A percentile compares a stretch with the other conserved stretches of the same genome.
Conservation (phyloP, 1,140 invertebrate species). For the Drosophila novamexicana region DNA sequence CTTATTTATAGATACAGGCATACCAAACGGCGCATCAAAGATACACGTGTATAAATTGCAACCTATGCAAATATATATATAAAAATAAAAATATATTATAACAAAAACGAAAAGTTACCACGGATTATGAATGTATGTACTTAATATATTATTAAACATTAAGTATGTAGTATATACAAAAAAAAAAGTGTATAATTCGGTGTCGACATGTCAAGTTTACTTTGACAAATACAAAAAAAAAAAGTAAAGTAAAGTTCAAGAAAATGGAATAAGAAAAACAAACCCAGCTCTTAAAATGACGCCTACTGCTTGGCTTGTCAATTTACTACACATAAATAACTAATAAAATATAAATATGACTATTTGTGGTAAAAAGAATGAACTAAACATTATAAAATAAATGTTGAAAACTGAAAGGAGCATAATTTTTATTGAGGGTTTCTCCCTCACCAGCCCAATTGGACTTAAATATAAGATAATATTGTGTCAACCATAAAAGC, state of each 20-base stretch:
- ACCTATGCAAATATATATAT: conserved; percentile 55
- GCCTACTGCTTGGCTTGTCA: conserved; percentile 73
- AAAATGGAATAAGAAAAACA: conserved; percentile 37
- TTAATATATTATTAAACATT: conserved; percentile 51
- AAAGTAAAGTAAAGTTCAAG: conserved; percentile 9
- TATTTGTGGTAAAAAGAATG: conserved; percentile 78
- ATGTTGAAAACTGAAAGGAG: conserved; percentile 73
- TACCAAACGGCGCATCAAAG: conserved; percentile 55
- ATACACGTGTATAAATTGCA: conserved; percentile 61
- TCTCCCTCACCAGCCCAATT: background rate
- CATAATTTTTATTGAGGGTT: conserved; percentile 42
- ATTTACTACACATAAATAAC: conserved; percentile 59
- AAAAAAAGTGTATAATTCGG: conserved; percentile 33
- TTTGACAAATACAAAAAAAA: conserved; percentile 4
- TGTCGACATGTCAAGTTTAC: conserved; percentile 38
- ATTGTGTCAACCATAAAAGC: conserved; percentile 48
- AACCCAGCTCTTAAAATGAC: conserved; percentile 64
- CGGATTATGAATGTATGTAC: conserved; percentile 60
- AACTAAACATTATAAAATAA: conserved; percentile 73
- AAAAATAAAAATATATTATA: conserved; percentile 1
- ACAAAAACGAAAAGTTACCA: conserved; percentile 27
- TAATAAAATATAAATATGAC: conserved; percentile 72
- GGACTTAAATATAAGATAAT: conserved; percentile 26
- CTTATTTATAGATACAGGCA: conserved; percentile 80
- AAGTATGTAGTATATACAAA: conserved; percentile 61